Evolutionary conservation across 2,888 invertebrate genomes (phyloP).

Genomic region (Stegophylla sp.): DNA sequence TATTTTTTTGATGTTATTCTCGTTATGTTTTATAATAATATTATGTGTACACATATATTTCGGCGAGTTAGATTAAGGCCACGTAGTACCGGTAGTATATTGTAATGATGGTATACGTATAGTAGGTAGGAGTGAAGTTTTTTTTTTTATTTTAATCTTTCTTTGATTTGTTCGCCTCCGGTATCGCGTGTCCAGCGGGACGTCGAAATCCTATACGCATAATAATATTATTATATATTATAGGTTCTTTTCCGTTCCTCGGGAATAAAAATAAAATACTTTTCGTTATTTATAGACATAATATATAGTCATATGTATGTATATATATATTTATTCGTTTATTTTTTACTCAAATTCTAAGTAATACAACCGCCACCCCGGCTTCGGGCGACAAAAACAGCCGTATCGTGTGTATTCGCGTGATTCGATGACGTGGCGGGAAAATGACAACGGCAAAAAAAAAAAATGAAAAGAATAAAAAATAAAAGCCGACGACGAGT

Average conservation of each 20-base stretch:
- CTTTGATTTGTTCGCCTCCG: conserved; percentile 34
- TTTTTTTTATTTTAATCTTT: neutral
- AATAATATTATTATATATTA: too few relatives aligned
- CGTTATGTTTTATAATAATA: too few relatives aligned
- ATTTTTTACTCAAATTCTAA: neutral
- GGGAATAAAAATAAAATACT: conserved; percentile 38
- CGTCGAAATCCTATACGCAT: conserved; percentile 9
- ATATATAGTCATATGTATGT: conserved; percentile 8
- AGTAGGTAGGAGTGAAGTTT: neutral
- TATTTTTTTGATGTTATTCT: too few relatives aligned
- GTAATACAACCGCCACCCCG: neutral
- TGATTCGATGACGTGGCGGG: conserved; percentile 8
- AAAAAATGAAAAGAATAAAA: neutral
- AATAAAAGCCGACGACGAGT: conserved; percentile 30
- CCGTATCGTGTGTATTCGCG: conserved; percentile 11
- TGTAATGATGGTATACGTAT: neutral
- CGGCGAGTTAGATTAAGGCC: neutral
- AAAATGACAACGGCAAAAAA: too few relatives aligned
- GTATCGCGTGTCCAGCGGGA: conserved; percentile 43
- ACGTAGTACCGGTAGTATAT: neutral
- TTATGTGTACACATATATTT: neutral
- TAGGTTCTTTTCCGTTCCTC: conserved; percentile 25
- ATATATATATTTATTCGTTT: neutral
- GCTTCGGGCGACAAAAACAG: conserved; percentile 20
- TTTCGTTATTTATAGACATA: conserved; percentile 33